Evolutionary conservation across 2,888 invertebrate genomes (phyloP), one percentile per base, ranked within the genome.

Genomic region (Hetaerina titia): DNA sequence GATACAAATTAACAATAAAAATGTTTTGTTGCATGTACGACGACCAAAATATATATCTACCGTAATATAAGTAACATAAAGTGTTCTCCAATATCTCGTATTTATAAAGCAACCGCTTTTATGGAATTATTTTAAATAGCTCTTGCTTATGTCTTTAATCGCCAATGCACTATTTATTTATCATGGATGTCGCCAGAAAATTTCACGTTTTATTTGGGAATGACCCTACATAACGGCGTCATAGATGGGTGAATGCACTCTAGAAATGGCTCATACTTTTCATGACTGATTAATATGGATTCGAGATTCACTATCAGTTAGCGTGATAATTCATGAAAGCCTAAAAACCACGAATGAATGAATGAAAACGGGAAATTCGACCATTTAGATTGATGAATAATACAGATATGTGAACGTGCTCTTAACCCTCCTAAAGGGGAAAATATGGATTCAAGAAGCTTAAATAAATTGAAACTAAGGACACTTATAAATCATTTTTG

Each of bases 341-440:
- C 25, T 11, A 31, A 31, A 81, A 81, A 81, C 81, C 81, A 31
- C 81, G 81, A 81, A 81, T 81, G 31, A 81, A 81, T 81, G 25
- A n/a, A 81, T 81, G 81, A 31, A 81, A 81, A 31, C 81, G 81
- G 81, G 81, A 6, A 81, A 9, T 31, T 31, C 25, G 11, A 81
- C 25, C 81, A 81, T 81, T 81, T 81, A 31, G 81, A 31, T 31
- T 9, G 81, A 81, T 81, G 31, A 81, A 81, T 81, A 81, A 81
- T 81, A 31, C 81, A 31, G 11, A 81, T 81, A 31, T 81, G 25
- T 81, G 81, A 31, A 31, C 15, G n/a, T 31, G 81, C 81, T 31
- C 81, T 81, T 13, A 31, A 0, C 81, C 31, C 81, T 15, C 45
- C 25, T 4, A 31, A 9, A 81, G 81, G 31, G 81, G 13, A 81